phyloP scores from a whole-genome alignment of 1,140 invertebrate species.

The Solenopsis fugax region DNA sequence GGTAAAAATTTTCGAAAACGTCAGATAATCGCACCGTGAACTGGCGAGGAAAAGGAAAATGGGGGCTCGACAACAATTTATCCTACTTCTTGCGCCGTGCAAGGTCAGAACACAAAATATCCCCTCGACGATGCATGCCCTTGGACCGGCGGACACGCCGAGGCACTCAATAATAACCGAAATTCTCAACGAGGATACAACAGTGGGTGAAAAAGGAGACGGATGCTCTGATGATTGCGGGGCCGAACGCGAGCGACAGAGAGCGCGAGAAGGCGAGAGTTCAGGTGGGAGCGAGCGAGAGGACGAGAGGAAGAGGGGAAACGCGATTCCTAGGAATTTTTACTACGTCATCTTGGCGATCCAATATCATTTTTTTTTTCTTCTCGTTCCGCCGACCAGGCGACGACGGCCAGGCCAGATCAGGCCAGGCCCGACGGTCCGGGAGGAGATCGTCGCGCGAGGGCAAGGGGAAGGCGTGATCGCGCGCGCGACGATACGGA shows the following conservation, averaged over 20 bases:
- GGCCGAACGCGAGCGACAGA: constrained; percentile 38
- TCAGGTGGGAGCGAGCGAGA: constrained; percentile 5
- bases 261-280: not conserved
- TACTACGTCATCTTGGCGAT: constrained; percentile 63
- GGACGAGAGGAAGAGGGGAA: constrained; percentile 37
- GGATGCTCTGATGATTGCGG: not conserved
- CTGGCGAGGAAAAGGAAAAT: not conserved
- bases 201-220: not conserved
- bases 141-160: not conserved
- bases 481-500: constrained; percentile 42
- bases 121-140: not conserved
- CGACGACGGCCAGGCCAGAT: too few relatives aligned
- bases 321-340: constrained; percentile 61
- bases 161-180: constrained; percentile 35
- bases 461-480: constrained; percentile 59
- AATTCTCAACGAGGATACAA: constrained; percentile 1
- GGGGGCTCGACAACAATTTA: constrained; percentile 16
- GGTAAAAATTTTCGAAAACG: not conserved
- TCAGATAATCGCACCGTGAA: not conserved
- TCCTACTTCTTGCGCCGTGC: constrained; percentile 2
- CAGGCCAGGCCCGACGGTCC: too few relatives aligned
- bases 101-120: constrained; percentile 33
- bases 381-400: not conserved
- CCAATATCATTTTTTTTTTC: constrained; percentile 46
- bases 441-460: not conserved